Conservation (phyloP, 2,888 invertebrate genomes). For the Stramonita haemastoma region DNA sequence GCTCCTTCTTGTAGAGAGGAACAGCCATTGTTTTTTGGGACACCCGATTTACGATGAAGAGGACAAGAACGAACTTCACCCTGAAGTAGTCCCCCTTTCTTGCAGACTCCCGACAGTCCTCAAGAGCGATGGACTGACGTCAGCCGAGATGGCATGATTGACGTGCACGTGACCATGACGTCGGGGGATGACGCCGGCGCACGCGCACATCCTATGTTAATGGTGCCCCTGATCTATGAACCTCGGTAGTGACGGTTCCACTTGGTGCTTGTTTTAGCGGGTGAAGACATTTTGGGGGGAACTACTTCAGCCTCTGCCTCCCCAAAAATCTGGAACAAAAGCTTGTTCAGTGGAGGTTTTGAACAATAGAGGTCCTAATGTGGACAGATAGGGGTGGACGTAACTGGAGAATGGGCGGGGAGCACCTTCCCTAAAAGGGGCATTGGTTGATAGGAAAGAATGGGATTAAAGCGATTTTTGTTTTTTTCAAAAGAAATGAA, state of each 20-base stretch:
- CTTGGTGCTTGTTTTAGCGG: not conserved
- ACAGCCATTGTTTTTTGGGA: not conserved
- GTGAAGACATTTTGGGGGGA: not conserved
- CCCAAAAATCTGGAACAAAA: too few species aligned
- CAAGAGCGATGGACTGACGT: conserved; percentile 12
- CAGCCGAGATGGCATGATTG: not conserved
- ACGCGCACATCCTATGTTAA: not conserved
- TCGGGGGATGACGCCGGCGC: conserved; percentile 13
- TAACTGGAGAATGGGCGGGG: not conserved
- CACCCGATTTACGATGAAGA: conserved; percentile 12
- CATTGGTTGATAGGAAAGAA: too few species aligned
- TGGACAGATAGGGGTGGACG: not conserved
- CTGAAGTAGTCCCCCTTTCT: not conserved
- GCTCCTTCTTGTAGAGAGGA: not conserved
- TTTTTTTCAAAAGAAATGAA: not conserved
- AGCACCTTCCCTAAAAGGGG: not conserved
- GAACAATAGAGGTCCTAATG: too few species aligned
- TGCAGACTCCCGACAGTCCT: not conserved
- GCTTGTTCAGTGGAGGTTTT: too few species aligned
- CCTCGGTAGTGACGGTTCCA: not conserved
- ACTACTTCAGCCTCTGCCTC: not conserved
- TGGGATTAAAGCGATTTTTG: not conserved
- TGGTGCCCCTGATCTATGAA: not conserved
- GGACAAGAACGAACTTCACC: not conserved
- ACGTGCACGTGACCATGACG: conserved; percentile 28